Conservation (phyloP, 2,113 vertebrate genomes). For the Castor canadensis region DNA sequence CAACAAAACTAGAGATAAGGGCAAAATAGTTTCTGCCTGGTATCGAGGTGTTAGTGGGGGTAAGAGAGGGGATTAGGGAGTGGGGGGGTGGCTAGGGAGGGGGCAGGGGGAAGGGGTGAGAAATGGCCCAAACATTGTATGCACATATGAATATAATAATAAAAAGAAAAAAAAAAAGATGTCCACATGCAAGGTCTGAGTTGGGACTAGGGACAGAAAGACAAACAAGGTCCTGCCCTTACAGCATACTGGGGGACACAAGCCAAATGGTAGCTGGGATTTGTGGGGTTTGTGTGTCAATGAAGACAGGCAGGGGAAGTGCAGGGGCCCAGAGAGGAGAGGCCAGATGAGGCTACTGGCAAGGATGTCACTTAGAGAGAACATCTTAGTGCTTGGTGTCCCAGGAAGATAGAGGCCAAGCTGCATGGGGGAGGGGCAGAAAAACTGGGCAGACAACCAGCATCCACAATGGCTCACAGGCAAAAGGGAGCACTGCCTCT, state of each 20-base stretch:
- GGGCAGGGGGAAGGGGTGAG: too few species aligned
- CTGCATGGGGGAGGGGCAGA: neutral
- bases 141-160: too few species aligned
- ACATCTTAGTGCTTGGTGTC: too few species aligned
- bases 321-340: neutral
- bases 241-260: too few species aligned
- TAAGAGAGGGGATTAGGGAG: too few species aligned
- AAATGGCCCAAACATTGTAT: too few species aligned
- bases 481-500: neutral
- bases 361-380: neutral
- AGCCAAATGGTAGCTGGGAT: neutral
- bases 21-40: too few species aligned
- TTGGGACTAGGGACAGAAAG: neutral
- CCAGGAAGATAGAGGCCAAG: neutral
- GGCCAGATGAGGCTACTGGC: neutral
- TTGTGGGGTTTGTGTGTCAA: accelerated
- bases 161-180: too few species aligned
- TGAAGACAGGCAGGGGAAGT: neutral
- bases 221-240: neutral
- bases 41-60: too few species aligned
- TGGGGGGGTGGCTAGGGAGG: too few species aligned
- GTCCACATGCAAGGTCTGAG: neutral
- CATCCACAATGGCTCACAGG: neutral
- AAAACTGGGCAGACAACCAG: neutral
- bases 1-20: too few species aligned